A percentile compares a stretch with the other conserved stretches of the same genome.
Evolutionary conservation across 1,140 invertebrate genomes (phyloP).

Genomic region (Ostrea denselamellosa): DNA sequence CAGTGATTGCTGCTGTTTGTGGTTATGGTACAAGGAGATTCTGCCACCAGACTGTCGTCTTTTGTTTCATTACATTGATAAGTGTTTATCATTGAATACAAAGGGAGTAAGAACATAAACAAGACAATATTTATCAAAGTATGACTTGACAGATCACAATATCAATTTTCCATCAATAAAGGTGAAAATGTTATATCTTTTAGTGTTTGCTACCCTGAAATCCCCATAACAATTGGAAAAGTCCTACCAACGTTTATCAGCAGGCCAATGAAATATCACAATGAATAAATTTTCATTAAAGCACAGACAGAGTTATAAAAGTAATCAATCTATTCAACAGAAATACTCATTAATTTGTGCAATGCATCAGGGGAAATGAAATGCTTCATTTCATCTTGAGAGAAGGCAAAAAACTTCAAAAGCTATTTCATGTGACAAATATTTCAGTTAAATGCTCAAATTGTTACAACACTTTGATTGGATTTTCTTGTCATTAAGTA

Average conservation of each 20-base stretch:
- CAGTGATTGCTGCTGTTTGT: background rate
- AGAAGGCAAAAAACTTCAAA: slow-evolving; percentile 27
- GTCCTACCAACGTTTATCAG: background rate
- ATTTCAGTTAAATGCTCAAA: slow-evolving; percentile 11
- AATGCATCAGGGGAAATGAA: slow-evolving; percentile 27
- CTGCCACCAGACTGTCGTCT: background rate
- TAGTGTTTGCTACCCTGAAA: background rate
- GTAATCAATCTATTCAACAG: slow-evolving; percentile 23
- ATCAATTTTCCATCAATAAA: background rate
- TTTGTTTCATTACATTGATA: slow-evolving; percentile 21
- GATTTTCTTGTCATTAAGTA: slow-evolving; percentile 9
- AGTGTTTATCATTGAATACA: background rate
- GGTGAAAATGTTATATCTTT: slow-evolving; percentile 6
- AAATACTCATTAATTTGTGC: slow-evolving; percentile 32
- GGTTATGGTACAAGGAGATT: slow-evolving; percentile 25
- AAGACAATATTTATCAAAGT: background rate
- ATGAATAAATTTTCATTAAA: slow-evolving; percentile 37
- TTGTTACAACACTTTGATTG: slow-evolving; percentile 17
- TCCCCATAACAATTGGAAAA: background rate
- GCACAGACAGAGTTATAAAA: background rate
- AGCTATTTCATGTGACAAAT: slow-evolving; percentile 33
- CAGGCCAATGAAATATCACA: slow-evolving; percentile 14
- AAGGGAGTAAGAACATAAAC: background rate
- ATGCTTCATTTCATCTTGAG: slow-evolving; percentile 17
- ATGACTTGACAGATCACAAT: background rate